Evolutionary conservation across 2,113 vertebrate species (phyloP).

Genomic region (Ictidomys tridecemlineatus): DNA sequence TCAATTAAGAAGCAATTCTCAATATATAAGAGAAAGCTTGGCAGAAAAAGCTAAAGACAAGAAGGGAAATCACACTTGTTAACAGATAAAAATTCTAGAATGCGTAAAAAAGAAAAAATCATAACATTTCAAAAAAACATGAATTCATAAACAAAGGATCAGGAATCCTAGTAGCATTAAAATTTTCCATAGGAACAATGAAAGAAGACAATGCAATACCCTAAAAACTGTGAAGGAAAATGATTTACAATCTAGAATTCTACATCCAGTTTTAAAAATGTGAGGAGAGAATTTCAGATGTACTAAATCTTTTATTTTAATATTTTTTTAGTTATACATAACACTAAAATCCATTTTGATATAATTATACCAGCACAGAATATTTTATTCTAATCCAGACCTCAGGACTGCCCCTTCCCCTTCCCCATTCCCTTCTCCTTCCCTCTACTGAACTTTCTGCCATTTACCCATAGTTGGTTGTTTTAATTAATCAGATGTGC

Average conservation of each 20-base stretch:
- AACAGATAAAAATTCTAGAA: background rate
- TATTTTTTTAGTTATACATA: too few relatives aligned
- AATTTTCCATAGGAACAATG: background rate
- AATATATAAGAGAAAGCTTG: conserved; percentile 91
- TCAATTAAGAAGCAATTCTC: conserved; percentile 87
- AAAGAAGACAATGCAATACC: background rate
- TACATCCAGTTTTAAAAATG: too few relatives aligned
- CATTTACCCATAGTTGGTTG: too few relatives aligned
- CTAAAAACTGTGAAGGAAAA: background rate
- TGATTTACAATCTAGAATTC: background rate
- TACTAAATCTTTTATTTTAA: background rate
- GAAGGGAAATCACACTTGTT: background rate
- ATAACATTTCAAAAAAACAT: background rate
- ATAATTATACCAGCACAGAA: too few relatives aligned
- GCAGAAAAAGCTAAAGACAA: conserved; percentile 92
- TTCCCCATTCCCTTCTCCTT: too few relatives aligned
- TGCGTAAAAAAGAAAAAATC: background rate
- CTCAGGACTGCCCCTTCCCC: too few relatives aligned
- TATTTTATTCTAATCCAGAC: too few relatives aligned
- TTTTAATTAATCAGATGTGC: background rate
- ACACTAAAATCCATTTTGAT: too few relatives aligned
- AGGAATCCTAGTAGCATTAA: background rate
- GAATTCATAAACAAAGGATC: background rate
- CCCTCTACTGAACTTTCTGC: too few relatives aligned
- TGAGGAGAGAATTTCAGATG: background rate